phyloP scores from a whole-genome alignment of 2,797 vertebrate species.

The Erpetoichthys calabaricus region DNA sequence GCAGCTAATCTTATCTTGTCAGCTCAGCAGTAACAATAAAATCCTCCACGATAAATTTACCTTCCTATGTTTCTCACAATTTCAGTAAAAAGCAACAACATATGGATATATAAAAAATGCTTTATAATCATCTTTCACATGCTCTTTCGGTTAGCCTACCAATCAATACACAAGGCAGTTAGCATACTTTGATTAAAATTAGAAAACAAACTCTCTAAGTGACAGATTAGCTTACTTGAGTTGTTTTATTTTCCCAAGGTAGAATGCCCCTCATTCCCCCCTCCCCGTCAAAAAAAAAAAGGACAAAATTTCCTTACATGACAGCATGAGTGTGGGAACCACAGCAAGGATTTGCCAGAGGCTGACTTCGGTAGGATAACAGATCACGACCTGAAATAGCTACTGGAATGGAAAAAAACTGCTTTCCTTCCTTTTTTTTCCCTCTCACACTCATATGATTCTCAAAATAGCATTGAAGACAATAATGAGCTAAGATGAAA shows the following conservation, averaged over 20 bases:
- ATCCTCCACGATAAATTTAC: too few relatives aligned
- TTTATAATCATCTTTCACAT: too few relatives aligned
- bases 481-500: conserved; percentile 25
- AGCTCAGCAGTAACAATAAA: too few relatives aligned
- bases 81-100: too few relatives aligned
- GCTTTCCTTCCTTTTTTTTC: conserved; percentile 16
- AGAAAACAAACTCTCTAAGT: too few relatives aligned
- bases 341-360: conserved; percentile 22
- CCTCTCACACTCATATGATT: conserved; percentile 39
- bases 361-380: conserved; percentile 2
- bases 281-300: not conserved
- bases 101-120: too few relatives aligned
- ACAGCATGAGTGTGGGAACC: conserved; percentile 44
- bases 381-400: conserved; percentile 42
- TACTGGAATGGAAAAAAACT: conserved; percentile 18
- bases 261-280: not conserved
- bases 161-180: too few relatives aligned
- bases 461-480: conserved; percentile 34
- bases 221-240: too few relatives aligned
- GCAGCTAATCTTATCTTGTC: too few relatives aligned
- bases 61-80: too few relatives aligned
- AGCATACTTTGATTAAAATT: too few relatives aligned
- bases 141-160: too few relatives aligned
- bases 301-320: not conserved
- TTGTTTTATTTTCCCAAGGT: not conserved